Evolutionary conservation across 2,113 vertebrate species (phyloP), one percentile per base, ranked within the genome.

Genomic region (Lota lota): DNA sequence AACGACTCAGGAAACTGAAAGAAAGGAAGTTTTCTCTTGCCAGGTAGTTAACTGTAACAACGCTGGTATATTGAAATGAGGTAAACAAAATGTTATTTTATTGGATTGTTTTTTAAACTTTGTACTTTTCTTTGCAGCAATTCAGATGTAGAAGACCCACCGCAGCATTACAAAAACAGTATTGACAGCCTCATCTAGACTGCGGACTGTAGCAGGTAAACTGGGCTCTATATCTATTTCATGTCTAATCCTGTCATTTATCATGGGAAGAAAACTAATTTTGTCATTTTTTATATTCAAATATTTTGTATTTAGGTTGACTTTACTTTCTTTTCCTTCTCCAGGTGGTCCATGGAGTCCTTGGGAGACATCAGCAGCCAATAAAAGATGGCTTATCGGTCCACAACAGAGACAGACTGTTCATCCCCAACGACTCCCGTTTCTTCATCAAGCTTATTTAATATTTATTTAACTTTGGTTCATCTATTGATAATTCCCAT

Each of bases 131-230:
- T 81, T 71, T 65, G 19, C 75, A 92, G 88, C 70, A 84, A 67
- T 72, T 85, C 86, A 0, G 84, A 92, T 24, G 80, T 81, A 0
- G 85, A 89, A 0, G 33, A 24, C 7, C 83, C 86, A 0, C 79
- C 73, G n/a, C 84, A 90, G 56, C 21, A 69, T 60, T 92, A 91
- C 85, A 92, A 75, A 76, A 92, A 72, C 81, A 90, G 89, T 71
- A 68, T 58, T 2, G 90, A 90, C 74, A 91, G 89, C 73, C 87
- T 92, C 62, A 69, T 93, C 18, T 91, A 91, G 68, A 14, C 40
- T 1, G 7, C 40, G 12, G 28, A 7, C 28, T 18, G 6, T 22
- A 22, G 61, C 33, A 40, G 67, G 59, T 61, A 61, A 69, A 51
- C 7, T 8, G 36, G 28, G 7, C 7, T 33, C 28, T 33, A 33